These are phyloP conservation scores for Bubalus kerabau DNA, from an alignment of 2,113 vertebrate species.

Conservation along the genomic window DNA sequence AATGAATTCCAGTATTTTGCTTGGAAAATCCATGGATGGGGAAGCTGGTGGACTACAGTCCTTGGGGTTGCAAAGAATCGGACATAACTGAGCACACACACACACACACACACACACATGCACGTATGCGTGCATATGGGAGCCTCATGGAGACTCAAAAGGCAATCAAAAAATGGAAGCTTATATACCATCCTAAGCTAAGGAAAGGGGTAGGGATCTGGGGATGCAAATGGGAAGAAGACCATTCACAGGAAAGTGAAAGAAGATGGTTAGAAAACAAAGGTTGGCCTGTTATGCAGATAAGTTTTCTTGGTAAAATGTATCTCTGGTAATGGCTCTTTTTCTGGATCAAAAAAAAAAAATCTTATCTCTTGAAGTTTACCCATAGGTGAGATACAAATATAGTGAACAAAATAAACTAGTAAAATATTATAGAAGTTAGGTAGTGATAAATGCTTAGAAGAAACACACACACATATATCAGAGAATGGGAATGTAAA, in stretches of 20 bases:
- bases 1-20: too few species aligned
- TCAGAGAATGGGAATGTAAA: neutral
- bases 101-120: rapidly evolving
- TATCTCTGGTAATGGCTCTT: neutral
- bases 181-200: neutral
- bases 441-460: neutral
- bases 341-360: neutral
- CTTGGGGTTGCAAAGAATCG: too few species aligned
- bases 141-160: neutral
- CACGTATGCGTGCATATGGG: rapidly evolving
- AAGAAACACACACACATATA: neutral
- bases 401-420: neutral
- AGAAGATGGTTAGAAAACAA: neutral
- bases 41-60: too few species aligned
- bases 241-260: neutral
- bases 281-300: neutral
- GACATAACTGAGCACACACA: too few species aligned
- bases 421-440: neutral
- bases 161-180: neutral
- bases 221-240: neutral
- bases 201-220: neutral
- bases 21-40: too few species aligned
- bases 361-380: neutral
- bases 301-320: neutral
- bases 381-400: neutral